A percentile compares a stretch with the other conserved stretches of the same genome.
Conservation (phyloP, 1,140 invertebrate genomes). For the Akabosia matsudoensis region DNA sequence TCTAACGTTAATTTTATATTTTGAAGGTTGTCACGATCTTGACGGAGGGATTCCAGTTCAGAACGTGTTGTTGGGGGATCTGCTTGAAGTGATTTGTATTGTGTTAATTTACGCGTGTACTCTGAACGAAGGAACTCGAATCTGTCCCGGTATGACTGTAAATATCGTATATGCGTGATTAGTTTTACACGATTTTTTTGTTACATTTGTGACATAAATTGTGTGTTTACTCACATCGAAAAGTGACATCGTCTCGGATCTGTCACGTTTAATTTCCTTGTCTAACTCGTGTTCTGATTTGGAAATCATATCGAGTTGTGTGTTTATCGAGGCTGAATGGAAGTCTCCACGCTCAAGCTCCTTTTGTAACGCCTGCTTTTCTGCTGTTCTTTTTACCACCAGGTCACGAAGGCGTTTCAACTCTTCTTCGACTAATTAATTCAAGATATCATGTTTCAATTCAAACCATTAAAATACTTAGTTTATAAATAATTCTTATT, state of each 20-base stretch:
- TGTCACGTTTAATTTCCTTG: constrained; percentile 30
- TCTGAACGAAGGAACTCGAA: constrained; percentile 26
- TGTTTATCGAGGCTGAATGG: constrained; percentile 29
- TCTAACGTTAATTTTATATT: constrained; percentile 21
- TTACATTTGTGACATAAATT: not conserved
- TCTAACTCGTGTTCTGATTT: constrained; percentile 32
- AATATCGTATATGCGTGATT: not conserved
- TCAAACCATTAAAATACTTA: not conserved
- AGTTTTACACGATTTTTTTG: not conserved
- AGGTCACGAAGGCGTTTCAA: constrained; percentile 25
- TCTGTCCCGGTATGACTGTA: constrained; percentile 31
- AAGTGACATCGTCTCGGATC: constrained; percentile 24
- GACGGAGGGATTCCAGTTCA: constrained; percentile 23
- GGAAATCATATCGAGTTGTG: constrained; percentile 31
- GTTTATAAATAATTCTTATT: not conserved
- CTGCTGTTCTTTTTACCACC: constrained; percentile 25
- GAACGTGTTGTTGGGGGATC: not conserved
- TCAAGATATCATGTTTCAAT: not conserved
- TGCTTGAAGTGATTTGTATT: constrained; percentile 9
- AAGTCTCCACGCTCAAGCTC: constrained; percentile 29
- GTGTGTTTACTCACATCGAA: constrained; percentile 29
- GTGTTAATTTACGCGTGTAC: constrained; percentile 32
- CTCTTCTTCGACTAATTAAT: constrained; percentile 37
- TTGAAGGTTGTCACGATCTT: constrained; percentile 34
- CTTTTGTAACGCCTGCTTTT: constrained; percentile 31